Evolutionary conservation across 2,113 vertebrate genomes (phyloP), one percentile per base, ranked within the genome.

Genomic region (Nannobrachium achirus): DNA sequence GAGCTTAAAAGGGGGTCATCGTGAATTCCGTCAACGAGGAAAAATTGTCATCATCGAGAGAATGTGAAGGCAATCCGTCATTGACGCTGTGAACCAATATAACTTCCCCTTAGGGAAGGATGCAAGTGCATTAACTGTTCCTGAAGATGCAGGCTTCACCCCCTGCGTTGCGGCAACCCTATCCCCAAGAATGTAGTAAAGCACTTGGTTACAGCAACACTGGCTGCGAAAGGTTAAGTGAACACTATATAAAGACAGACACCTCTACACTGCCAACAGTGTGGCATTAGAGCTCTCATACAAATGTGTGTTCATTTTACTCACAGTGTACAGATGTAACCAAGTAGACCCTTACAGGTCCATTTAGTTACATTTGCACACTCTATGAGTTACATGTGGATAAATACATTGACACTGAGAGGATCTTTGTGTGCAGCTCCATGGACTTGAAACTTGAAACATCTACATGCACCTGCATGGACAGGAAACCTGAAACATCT

Each of bases 41-140:
- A 45, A 56, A 70, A 9, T 42, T 67, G 74, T 67, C 63, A 42
- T 58, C 25, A 10, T 0, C 6, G 13, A 13, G 19, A 63, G 51
- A 59, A 70, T 68, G 38, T 14, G 48, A 61, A 16, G 4, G 66
- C 42, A 52, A 40, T 60, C 59, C 25, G 77, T 84, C 61, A 75
- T 0, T 55, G n/a, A 76, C 76, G 79, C 80, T 44, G 63, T 49
- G 69, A 86, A 78, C 71, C 78, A 69, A 84, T 86, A 62, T 82
- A 81, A 82, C 79, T 70, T 71, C 56, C 75, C 77, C 72, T 44
- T 56, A 7, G 80, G 69, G 79, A 1, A 25, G 42, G 63, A 68
- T 67, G 3, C 51, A 40, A 33, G 82, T 79, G 77, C 85, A 60
- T 6, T 4, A 25, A 40, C 45, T 19, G 45, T 51, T 7, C 13